Evolutionary conservation across 2,113 vertebrate genomes (phyloP).

Genomic region (Xenopus laevis): DNA sequence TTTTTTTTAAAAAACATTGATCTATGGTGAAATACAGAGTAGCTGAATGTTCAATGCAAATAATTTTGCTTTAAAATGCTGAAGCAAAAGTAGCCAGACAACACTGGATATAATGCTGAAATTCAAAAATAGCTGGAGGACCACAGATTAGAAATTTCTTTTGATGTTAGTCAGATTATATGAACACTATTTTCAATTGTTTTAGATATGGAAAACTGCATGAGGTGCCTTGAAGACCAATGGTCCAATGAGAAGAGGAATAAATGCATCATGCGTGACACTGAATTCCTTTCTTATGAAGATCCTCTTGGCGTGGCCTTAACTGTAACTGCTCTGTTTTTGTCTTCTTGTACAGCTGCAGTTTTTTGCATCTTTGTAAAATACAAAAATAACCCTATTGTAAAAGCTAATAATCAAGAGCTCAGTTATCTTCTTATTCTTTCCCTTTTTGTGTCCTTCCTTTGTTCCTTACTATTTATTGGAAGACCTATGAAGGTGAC

Average conservation of each 20-base stretch:
- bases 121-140: too few species aligned
- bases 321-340: neutral
- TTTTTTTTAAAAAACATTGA: too few species aligned
- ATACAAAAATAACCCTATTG: conserved; percentile 2
- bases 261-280: conserved; percentile 8
- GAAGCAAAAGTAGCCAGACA: too few species aligned
- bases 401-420: conserved; percentile 24
- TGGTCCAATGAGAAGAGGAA: conserved; percentile 11
- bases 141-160: too few species aligned
- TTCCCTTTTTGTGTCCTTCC: conserved; percentile 21
- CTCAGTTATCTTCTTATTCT: conserved; percentile 29
- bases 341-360: neutral
- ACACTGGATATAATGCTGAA: too few species aligned
- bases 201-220: conserved; percentile 20
- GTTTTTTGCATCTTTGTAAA: conserved; percentile 22
- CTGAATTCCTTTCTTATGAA: conserved; percentile 24
- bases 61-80: too few species aligned
- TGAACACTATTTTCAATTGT: too few species aligned
- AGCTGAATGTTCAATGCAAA: too few species aligned
- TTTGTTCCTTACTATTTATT: conserved; percentile 27
- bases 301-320: conserved; percentile 11
- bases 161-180: too few species aligned
- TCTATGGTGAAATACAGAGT: too few species aligned
- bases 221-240: conserved; percentile 12
- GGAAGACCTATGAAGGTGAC: conserved; percentile 12